Evolutionary conservation across 1,140 invertebrate genomes (phyloP).

Genomic region (Drosophila nigrodunni): DNA sequence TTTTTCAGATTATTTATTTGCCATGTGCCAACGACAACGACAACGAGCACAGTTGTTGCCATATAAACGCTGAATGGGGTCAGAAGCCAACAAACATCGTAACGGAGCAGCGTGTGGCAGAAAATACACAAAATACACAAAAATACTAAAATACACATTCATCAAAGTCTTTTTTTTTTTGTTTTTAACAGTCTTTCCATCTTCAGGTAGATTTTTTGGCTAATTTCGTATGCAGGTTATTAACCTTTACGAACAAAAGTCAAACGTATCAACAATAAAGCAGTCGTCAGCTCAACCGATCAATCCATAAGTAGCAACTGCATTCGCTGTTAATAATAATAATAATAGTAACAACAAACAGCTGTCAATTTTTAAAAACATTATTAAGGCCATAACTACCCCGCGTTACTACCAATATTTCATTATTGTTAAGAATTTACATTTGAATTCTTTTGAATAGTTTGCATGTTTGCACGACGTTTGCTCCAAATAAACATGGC

Average conservation of each 20-base stretch:
- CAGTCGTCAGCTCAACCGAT: constrained; percentile 23
- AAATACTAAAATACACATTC: constrained; percentile 29
- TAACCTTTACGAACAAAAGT: constrained; percentile 21
- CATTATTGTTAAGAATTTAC: neutral
- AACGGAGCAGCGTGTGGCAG: constrained; percentile 35
- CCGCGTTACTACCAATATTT: no score
- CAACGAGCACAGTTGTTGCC: constrained; percentile 12
- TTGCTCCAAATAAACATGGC: constrained; percentile 37
- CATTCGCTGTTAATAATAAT: neutral
- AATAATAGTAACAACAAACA: neutral
- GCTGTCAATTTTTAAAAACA: constrained; percentile 1
- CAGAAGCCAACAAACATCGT: constrained; percentile 52
- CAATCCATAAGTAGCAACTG: constrained; percentile 24
- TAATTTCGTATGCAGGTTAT: constrained; percentile 31
- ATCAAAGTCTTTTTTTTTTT: constrained; percentile 16
- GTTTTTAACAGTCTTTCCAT: neutral
- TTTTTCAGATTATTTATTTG: constrained; percentile 39
- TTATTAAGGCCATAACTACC: constrained; percentile 14
- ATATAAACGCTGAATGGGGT: constrained; percentile 44
- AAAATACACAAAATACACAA: constrained; percentile 13
- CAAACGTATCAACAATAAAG: constrained; percentile 13
- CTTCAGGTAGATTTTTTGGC: constrained; percentile 40
- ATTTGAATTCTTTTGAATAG: neutral
- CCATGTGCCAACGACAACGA: constrained; percentile 22
- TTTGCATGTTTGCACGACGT: constrained; percentile 21